Evolutionary conservation across 2,888 invertebrate species (phyloP).

Genomic region (Noctua fimbriata): DNA sequence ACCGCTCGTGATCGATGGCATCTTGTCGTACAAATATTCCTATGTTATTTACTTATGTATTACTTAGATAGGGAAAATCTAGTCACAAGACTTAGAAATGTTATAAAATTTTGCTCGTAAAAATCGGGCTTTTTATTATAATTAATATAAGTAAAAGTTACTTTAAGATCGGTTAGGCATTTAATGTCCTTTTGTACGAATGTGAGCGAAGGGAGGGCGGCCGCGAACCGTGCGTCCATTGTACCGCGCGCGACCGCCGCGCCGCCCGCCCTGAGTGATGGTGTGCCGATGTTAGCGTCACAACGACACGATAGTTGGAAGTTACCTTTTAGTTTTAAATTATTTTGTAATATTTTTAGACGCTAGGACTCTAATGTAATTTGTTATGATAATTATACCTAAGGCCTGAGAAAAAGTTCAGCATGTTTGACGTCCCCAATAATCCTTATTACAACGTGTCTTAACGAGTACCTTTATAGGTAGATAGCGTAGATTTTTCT

Average conservation of each 20-base stretch:
- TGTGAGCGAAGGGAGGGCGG: conserved; percentile 60
- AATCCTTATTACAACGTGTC: conserved; percentile 84
- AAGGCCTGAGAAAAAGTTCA: conserved; percentile 88
- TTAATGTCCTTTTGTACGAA: conserved; percentile 82
- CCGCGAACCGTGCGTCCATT: neutral
- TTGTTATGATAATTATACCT: conserved; percentile 83
- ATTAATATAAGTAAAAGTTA: conserved; percentile 80
- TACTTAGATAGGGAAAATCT: conserved; percentile 89
- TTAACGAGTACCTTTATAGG: conserved; percentile 88
- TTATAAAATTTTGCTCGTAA: conserved; percentile 86
- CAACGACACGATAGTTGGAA: conserved; percentile 79
- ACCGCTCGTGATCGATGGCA: conserved; percentile 90
- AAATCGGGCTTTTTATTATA: conserved; percentile 84
- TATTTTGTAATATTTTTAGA: conserved; percentile 85
- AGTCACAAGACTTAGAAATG: conserved; percentile 90
- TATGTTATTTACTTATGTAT: conserved; percentile 89
- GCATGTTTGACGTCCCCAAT: conserved; percentile 77
- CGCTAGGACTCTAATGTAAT: conserved; percentile 85
- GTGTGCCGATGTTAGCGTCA: conserved; percentile 52
- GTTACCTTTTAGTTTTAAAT: conserved; percentile 89
- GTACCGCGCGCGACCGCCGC: neutral
- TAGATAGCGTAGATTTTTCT: conserved; percentile 78
- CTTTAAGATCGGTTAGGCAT: conserved; percentile 79
- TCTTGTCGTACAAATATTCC: conserved; percentile 91
- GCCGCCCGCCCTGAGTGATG: conserved; percentile 47